These are phyloP conservation scores for Peromyscus polionotus DNA, from an alignment of 2,113 vertebrate genomes.

Conservation along the genomic window DNA sequence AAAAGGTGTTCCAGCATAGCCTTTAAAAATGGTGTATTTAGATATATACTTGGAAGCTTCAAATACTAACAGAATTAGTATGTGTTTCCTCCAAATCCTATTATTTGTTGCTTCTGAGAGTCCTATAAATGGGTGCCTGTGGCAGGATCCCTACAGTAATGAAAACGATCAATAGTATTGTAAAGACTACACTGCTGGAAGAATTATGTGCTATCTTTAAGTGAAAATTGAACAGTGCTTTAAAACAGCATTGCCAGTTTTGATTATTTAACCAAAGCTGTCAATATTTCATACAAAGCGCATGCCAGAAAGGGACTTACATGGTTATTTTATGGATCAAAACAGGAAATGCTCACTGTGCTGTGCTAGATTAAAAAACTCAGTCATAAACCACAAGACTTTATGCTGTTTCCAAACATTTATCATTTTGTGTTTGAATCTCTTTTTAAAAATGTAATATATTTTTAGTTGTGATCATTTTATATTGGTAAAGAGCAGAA, in stretches of 20 bases:
- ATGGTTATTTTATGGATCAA: conserved; percentile 70
- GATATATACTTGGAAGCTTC: conserved; percentile 56
- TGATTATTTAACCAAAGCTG: conserved; percentile 89
- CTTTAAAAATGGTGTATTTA: conserved; percentile 33
- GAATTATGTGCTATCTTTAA: conserved; percentile 89
- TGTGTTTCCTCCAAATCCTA: conserved; percentile 79
- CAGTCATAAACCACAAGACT: conserved; percentile 78
- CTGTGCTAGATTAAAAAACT: conserved; percentile 54
- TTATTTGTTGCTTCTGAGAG: conserved; percentile 87
- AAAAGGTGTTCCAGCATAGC: conserved; percentile 38
- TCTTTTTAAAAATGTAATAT: conserved; percentile 67
- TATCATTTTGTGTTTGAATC: conserved; percentile 79
- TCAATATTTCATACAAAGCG: conserved; percentile 85
- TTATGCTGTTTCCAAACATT: conserved; percentile 72
- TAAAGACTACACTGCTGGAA: conserved; percentile 85
- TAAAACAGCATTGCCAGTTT: conserved; percentile 85
- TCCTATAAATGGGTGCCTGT: conserved; percentile 82
- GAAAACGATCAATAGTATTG: conserved; percentile 87
- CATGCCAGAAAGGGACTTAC: conserved; percentile 79
- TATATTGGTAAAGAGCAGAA: conserved; percentile 61
- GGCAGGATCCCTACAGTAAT: conserved; percentile 87
- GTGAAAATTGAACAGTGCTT: conserved; percentile 90
- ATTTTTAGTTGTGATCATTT: conserved; percentile 57
- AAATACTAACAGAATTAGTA: conserved; percentile 83
- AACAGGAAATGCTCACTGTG: conserved; percentile 68